These are phyloP conservation scores for Nebria brevicollis DNA, from an alignment of 2,888 invertebrate genomes.

Conservation along the genomic window DNA sequence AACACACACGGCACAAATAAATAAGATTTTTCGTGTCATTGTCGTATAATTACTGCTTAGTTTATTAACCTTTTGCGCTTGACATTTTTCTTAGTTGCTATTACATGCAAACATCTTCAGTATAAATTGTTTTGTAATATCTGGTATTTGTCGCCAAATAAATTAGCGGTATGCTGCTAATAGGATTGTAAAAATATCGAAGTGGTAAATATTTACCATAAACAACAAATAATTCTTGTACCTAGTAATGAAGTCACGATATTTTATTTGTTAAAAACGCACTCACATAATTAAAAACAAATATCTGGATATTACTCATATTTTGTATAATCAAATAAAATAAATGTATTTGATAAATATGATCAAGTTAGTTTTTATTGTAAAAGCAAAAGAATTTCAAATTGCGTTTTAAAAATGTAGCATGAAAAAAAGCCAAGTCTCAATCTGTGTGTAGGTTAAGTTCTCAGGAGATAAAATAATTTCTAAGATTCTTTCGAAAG, in stretches of 20 bases:
- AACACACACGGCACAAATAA: not conserved
- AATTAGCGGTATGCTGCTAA: not conserved
- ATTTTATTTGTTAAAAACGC: no score
- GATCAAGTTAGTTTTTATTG: no score
- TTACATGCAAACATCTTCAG: not conserved
- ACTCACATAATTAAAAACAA: no score
- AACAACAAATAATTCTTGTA: no score
- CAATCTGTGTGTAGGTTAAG: not conserved
- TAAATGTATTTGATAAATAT: no score
- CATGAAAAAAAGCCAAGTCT: not conserved
- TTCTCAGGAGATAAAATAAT: not conserved
- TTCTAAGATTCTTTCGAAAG: constrained; percentile 7
- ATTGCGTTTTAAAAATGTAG: not conserved
- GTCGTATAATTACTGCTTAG: not conserved
- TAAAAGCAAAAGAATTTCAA: no score
- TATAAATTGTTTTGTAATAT: not conserved
- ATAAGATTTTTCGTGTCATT: not conserved
- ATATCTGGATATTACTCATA: no score
- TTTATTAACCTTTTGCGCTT: not conserved
- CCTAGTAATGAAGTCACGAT: no score
- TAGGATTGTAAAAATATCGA: not conserved
- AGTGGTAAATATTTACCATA: not conserved
- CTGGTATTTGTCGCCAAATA: not conserved
- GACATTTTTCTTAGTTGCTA: not conserved
- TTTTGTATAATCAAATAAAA: no score